Evolutionary conservation across 2,888 invertebrate species (phyloP), one percentile per base, ranked within the genome.

Genomic region (Sthenelais limicola): DNA sequence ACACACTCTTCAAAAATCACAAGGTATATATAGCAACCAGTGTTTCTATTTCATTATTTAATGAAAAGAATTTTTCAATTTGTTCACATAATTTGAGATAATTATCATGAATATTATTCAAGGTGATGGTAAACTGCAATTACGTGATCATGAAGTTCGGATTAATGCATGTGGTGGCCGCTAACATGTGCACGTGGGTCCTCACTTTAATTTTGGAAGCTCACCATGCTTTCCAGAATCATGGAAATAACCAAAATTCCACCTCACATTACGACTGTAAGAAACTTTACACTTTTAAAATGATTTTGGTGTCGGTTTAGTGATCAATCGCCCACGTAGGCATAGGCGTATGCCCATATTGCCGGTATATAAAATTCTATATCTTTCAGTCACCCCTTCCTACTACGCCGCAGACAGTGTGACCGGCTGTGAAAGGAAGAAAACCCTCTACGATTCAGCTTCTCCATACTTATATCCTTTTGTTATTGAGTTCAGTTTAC

Each of bases 401-500:
- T n/a, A n/a, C n/a, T n/a, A n/a, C n/a, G n/a, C n/a, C n/a, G n/a
- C n/a, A n/a, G n/a, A n/a, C n/a, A n/a, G n/a, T n/a, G n/a, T n/a
- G 4, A 2, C 21, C 26, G 12, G 33, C 30, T 56, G 56, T 24
- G 18, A 56, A 18, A 5, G 56, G 32, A 30, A 24, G 32, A 3
- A 2, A 12, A 28, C 56, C 12, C 56, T 56, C 15, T 56, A 56
- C 33, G 56, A 56, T 32, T 32, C n/a, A 4, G 56, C 56, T n/a
- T 56, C 73, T 28, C 73, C 70, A 7, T 73, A 73, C 35, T 56
- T 73, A 24, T 73, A 38, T 48, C 73, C 73, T 1, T 71, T 73
- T 48, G 51, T 71, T 47, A 66, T 73, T 12, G 66, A 70, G 43
- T 73, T 62, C 67, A 66, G 54, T 32, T 24, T 73, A 30, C 30